Base-by-base conservation (phyloP, 2,888 invertebrate genomes). In the Hetaerina titia region DNA sequence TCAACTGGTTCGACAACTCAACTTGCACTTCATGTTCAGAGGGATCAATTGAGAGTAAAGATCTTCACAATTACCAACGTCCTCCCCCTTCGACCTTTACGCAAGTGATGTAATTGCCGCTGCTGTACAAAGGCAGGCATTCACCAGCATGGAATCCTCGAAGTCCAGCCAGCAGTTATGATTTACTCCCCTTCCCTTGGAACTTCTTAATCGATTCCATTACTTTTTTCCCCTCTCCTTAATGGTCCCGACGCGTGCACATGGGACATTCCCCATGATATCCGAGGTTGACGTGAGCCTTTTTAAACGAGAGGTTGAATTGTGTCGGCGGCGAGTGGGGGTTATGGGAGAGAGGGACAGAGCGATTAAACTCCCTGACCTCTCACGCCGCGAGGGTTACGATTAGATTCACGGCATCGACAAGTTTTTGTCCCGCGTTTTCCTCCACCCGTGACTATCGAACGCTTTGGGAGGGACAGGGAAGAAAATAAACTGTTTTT, bases 381-480 rank as follows among this genome's bases (percentile, higher is more conserved):
- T 81, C 7, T 7, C 69, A 19, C 22, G 15, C 81, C 81, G 31
- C 25, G 81, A 81, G 81, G 25, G 25, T 31, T 31, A 31, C 31
- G 81, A 81, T 81, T 81, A 81, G 81, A 81, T 81, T 31, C 81
- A 81, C 81, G 81, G 22, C 81, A 81, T 81, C 81, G 81, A 81
- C 81, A 81, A 81, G 81, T 81, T 81, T 81, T 31, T 31, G 45
- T 11, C 81, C 6, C 81, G 25, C 25, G 81, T 25, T 31, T 22
- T 69, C n/a, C 69, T 31, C 2, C 31, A 11, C 69, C 9, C n/a
- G 81, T 31, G 81, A 11, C 81, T 81, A 81, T 69, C 69, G 69
- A 81, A 81, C 81, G 31, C 7, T 81, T 81, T 25, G 6, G 25
- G 6, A 31, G 22, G 60, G 60, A 15, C 13, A 17, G 60, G 60